phyloP scores from a whole-genome alignment of 30 jellyfish, hydroid and myxozoan species.

The Pseudorhiza aurosa region DNA sequence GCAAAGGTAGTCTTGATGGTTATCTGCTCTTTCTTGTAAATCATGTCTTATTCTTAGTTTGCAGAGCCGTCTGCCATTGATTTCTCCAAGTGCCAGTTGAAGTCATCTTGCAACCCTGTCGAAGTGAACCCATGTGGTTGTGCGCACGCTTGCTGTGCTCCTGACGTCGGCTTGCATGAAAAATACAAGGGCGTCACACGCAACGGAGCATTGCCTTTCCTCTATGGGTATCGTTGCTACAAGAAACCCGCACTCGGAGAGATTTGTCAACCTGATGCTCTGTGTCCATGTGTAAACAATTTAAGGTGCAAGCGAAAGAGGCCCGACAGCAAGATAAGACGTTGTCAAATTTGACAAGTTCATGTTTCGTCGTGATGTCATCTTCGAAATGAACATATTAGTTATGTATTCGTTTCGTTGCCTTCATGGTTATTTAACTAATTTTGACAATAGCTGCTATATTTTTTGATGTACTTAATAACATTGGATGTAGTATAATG shows the following conservation, averaged over 20 bases:
- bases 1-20: too few species aligned
- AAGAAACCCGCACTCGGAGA: conserved; percentile 24
- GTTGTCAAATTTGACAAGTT: too few species aligned
- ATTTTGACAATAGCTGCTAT: too few species aligned
- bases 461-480: too few species aligned
- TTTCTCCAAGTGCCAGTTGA: conserved; percentile 24
- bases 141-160: conserved; percentile 70
- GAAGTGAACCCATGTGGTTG: conserved; percentile 64
- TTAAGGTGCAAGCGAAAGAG: neutral
- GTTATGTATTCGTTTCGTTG: too few species aligned
- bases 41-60: too few species aligned
- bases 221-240: conserved; percentile 53
- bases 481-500: too few species aligned
- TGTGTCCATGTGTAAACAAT: conserved; percentile 10
- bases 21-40: too few species aligned
- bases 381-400: too few species aligned
- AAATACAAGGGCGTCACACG: neutral
- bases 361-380: too few species aligned
- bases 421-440: too few species aligned
- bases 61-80: neutral
- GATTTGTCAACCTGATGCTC: conserved; percentile 3
- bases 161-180: conserved; percentile 24
- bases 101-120: conserved; percentile 46
- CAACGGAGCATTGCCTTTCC: conserved; percentile 42
- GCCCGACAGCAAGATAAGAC: neutral